Conservation (phyloP, 2,797 vertebrate genomes). For the Dromococcyx pavoninus region DNA sequence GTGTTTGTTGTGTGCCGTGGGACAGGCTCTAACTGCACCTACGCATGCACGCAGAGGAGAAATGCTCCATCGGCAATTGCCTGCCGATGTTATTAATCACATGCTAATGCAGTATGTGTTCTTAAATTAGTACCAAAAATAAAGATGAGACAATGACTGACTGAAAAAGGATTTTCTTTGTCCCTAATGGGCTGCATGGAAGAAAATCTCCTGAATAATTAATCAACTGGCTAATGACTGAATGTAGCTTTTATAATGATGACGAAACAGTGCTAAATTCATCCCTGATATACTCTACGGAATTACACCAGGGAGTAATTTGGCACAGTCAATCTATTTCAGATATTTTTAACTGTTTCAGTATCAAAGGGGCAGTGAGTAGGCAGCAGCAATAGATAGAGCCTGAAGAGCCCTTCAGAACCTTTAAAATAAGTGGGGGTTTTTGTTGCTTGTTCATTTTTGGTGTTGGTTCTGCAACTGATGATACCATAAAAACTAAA, state of each 20-base stretch:
- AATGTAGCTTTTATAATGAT: conserved; percentile 30
- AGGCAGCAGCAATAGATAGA: background rate
- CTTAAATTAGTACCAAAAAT: conserved; percentile 4
- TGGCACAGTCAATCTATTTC: background rate
- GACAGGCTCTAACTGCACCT: background rate
- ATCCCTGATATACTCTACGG: background rate
- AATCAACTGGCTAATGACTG: conserved; percentile 34
- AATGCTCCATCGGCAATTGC: background rate
- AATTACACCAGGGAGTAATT: conserved; percentile 21
- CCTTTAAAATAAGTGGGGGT: background rate
- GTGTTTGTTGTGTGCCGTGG: background rate
- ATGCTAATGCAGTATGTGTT: background rate
- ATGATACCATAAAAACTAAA: background rate
- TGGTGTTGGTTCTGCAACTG: background rate
- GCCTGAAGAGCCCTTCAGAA: background rate
- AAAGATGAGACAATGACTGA: conserved; percentile 12
- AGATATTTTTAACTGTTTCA: conserved; percentile 25
- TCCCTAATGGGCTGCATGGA: background rate
- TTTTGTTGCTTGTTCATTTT: background rate
- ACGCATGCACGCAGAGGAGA: background rate
- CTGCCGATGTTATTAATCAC: background rate
- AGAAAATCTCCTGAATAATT: conserved; percentile 54
- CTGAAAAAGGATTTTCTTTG: conserved; percentile 28
- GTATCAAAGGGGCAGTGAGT: background rate
- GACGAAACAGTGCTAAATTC: conserved; percentile 38